Evolutionary conservation across 2,113 vertebrate genomes (phyloP), one percentile per base, ranked within the genome.

Genomic region (Hiodon tergisus): DNA sequence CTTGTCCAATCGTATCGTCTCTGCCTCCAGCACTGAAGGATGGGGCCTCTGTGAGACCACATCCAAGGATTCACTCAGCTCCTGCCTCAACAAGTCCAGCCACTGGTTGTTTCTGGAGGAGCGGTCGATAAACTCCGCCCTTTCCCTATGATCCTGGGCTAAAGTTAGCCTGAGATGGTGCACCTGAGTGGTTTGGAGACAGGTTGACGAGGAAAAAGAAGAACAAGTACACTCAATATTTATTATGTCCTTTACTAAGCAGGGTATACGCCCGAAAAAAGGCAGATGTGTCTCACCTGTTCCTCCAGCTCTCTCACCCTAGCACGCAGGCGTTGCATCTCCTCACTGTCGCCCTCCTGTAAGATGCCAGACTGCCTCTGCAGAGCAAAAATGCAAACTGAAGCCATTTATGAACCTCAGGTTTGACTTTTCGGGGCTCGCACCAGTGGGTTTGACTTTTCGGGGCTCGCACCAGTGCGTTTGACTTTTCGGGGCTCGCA

Each of bases 1-100:
- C 52, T 77, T 79, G 80, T 90, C 88, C 82, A 91, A 83, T 76
- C 88, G 84, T 78, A 86, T 86, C 1, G 88, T 86, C 77, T 92
- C 90, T 3, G 77, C 81, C 77, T 89, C 79, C 59, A 92, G 78
- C 63, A 89, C 82, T 0, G 87, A 79, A 0, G 85, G 79, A 74
- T 84, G n/a, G n/a, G 86, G 86, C 47, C 31, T 79, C 2, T 78
- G 80, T 0, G 86, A 86, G 58, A 92, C 88, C 0, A 78, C 13
- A 0, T 55, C 78, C 67, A 92, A 81, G 2, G 90, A 92, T 4
- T 86, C 71, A 0, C 51, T 83, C 71, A 92, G 86, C 80, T 89
- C 82, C 0, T 83, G 79, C 13, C 88, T 85, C 54, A 92, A 77
- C 0, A 85, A 83, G 68, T 85, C 79, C 67, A 92, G 54, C 72